These are phyloP conservation scores for Acronicta aceris DNA, from an alignment of 2,888 invertebrate species.

Conservation along the genomic window DNA sequence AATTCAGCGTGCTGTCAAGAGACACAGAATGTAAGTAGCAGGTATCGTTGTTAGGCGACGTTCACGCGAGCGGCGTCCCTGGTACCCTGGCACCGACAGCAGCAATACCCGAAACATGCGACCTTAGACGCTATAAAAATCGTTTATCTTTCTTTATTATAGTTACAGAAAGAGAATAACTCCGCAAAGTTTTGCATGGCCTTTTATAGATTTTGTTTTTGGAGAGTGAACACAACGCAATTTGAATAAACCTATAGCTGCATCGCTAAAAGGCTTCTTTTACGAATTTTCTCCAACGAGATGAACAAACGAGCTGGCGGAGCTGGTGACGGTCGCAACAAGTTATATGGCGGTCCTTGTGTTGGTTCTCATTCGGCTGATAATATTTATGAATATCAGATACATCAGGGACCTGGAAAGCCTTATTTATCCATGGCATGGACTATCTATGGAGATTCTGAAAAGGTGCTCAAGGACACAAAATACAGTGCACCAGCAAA, in stretches of 20 bases:
- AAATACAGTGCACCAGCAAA: too few relatives aligned
- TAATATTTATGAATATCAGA: too few relatives aligned
- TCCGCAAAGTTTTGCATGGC: conserved; percentile 25
- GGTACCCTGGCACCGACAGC: conserved; percentile 77
- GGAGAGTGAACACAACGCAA: neutral
- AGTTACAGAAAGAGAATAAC: conserved; percentile 33
- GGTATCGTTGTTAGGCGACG: conserved; percentile 58
- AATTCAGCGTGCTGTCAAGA: conserved; percentile 42
- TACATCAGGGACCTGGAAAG: too few relatives aligned
- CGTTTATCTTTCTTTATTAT: conserved; percentile 60
- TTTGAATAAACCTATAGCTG: neutral
- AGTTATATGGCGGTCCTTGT: too few relatives aligned
- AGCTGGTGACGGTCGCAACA: too few relatives aligned
- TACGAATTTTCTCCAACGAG: too few relatives aligned
- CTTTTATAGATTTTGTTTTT: conserved; percentile 17
- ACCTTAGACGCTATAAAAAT: conserved; percentile 75
- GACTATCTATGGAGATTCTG: too few relatives aligned
- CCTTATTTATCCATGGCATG: too few relatives aligned
- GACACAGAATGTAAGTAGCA: conserved; percentile 32
- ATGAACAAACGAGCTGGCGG: too few relatives aligned
- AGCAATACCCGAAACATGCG: conserved; percentile 78
- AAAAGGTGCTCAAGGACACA: too few relatives aligned
- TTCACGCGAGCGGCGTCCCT: conserved; percentile 82
- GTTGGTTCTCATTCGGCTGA: too few relatives aligned
- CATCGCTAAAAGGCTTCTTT: too few relatives aligned